These are phyloP conservation scores for Porites evermanni DNA, from an alignment of 92 coral and sea anemone species.

Conservation along the genomic window DNA sequence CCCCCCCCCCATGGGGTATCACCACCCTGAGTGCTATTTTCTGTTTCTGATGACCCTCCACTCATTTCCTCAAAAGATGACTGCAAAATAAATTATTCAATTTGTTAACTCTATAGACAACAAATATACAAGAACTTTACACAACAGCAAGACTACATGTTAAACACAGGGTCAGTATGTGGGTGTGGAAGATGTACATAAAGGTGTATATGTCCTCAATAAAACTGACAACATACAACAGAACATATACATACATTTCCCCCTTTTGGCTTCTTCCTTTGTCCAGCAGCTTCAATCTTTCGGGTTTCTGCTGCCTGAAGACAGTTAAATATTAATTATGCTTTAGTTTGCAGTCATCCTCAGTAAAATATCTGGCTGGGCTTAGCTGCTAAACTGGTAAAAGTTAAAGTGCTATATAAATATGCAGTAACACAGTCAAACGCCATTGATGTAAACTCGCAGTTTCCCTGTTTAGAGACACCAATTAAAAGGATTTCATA, in stretches of 20 bases:
- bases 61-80: conserved; percentile 14
- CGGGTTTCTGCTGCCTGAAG: conserved; percentile 5
- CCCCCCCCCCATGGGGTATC: background rate
- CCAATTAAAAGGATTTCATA: conserved; percentile 2
- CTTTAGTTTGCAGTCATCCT: background rate
- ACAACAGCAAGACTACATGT: conserved; percentile 14
- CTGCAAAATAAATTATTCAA: conserved; percentile 3
- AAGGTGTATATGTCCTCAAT: too few species aligned
- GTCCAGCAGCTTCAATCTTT: background rate
- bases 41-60: conserved; percentile 13
- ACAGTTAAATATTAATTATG: conserved; percentile 10
- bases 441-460: background rate
- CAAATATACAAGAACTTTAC: background rate
- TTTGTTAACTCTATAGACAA: background rate
- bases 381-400: background rate
- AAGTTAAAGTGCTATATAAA: conserved; percentile 16
- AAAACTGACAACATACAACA: background rate
- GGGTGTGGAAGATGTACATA: too few species aligned
- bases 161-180: background rate
- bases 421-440: background rate
- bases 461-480: conserved; percentile 7
- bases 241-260: conserved; percentile 12
- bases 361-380: background rate
- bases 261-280: conserved; percentile 7
- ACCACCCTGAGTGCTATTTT: conserved; percentile 22